Conservation (phyloP, 2,113 vertebrate genomes). For the rabbit (Oryctolagus cuniculus) region mOryCun1.1 NC_091436.1:32380501-32381000, state of each 20-base stretch:
- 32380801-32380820: background rate
- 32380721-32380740: background rate
- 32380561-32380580: no score
- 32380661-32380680: no score
- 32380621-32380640: no score
- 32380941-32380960: background rate
- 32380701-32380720: background rate
- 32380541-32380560: no score
- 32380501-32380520: no score
- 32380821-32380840: background rate
- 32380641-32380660: no score
- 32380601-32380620: no score
- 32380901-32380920: background rate
- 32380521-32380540: no score
- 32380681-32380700: background rate
- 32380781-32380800: background rate
- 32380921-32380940: fast-evolving
- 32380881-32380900: background rate
- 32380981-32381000: background rate
- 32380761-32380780: background rate
- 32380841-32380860: constrained; percentile 36
- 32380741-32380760: background rate
- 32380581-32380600: no score
- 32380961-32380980: constrained; percentile 35
- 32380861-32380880: background rate